Evolutionary conservation across 2,888 invertebrate genomes (phyloP).

Genomic region (Lysandra coridon): DNA sequence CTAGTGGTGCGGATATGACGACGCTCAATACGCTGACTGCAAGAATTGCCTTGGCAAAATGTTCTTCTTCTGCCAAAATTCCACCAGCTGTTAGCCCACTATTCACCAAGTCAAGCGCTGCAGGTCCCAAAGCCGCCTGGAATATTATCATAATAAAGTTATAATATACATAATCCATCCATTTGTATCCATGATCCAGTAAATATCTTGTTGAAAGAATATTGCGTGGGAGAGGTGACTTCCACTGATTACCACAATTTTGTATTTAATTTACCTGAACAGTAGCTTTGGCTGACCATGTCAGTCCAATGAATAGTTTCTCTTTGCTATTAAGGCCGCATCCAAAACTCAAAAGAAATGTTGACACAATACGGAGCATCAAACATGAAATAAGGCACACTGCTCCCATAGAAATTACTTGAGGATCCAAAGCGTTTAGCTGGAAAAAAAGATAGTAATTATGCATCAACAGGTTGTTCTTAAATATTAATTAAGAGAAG

Average conservation of each 20-base stretch:
- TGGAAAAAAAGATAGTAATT: constrained; percentile 44
- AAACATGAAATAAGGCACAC: constrained; percentile 82
- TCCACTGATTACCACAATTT: too few species aligned
- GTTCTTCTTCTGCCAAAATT: constrained; percentile 59
- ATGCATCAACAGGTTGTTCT: background rate
- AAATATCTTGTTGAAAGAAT: background rate
- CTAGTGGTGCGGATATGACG: constrained; percentile 86
- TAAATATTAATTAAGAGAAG: background rate
- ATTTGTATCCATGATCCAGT: background rate
- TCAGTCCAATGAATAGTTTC: constrained; percentile 89
- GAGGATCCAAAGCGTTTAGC: constrained; percentile 81
- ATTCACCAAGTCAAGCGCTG: constrained; percentile 79
- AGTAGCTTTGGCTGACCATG: constrained; percentile 95
- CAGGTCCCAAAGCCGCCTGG: constrained; percentile 86
- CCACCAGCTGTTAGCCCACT: constrained; percentile 65
- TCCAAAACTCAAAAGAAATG: constrained; percentile 83
- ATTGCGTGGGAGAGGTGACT: too few species aligned
- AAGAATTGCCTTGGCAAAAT: constrained; percentile 82
- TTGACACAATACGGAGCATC: constrained; percentile 80
- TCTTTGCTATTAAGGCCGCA: constrained; percentile 89
- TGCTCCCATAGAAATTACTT: constrained; percentile 83
- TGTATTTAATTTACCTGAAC: constrained; percentile 83
- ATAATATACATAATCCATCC: background rate
- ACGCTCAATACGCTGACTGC: constrained; percentile 87
- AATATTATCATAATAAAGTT: background rate